Percentiles rank a stretch among this genome's conserved stretches.
Evolutionary conservation across 2,797 vertebrate species (phyloP).

Genomic region (Protosalanx chinensis): DNA sequence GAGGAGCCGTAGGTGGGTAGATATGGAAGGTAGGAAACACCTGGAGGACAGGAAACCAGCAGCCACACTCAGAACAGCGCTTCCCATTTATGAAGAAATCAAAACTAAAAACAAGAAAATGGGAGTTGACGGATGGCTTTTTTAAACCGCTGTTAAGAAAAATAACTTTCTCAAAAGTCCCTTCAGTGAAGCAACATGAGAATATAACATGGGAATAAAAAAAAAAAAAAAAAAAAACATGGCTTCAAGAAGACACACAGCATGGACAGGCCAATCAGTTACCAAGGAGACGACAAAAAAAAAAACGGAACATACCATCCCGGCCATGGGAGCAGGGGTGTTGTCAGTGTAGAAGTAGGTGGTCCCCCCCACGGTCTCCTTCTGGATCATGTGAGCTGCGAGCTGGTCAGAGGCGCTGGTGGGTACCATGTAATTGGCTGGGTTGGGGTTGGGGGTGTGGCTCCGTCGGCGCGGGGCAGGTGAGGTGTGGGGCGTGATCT

Average conservation of each 20-base stretch:
- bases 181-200: too few relatives aligned
- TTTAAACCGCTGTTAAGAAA: too few relatives aligned
- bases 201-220: too few relatives aligned
- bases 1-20: slow-evolving; percentile 95
- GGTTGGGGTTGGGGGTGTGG: slow-evolving; percentile 98
- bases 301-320: slow-evolving; percentile 81
- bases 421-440: slow-evolving; percentile 96
- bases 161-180: too few relatives aligned
- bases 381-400: slow-evolving; percentile 89
- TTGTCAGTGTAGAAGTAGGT: slow-evolving; percentile 99
- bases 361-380: slow-evolving; percentile 98
- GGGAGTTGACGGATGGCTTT: slow-evolving; percentile 2
- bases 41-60: slow-evolving; percentile 67
- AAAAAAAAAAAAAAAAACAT: too few relatives aligned
- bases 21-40: slow-evolving; percentile 99
- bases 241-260: background rate
- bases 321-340: slow-evolving; percentile 90
- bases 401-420: slow-evolving; percentile 87
- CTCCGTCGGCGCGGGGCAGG: slow-evolving; percentile 95
- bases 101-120: slow-evolving; percentile 32
- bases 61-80: slow-evolving; percentile 36
- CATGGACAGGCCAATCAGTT: too few relatives aligned
- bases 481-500: slow-evolving; percentile 98
- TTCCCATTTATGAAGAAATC: slow-evolving; percentile 62
- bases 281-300: too few relatives aligned